Evolutionary conservation across 2,113 vertebrate genomes (phyloP).

Genomic region (Fulmarus glacialis): DNA sequence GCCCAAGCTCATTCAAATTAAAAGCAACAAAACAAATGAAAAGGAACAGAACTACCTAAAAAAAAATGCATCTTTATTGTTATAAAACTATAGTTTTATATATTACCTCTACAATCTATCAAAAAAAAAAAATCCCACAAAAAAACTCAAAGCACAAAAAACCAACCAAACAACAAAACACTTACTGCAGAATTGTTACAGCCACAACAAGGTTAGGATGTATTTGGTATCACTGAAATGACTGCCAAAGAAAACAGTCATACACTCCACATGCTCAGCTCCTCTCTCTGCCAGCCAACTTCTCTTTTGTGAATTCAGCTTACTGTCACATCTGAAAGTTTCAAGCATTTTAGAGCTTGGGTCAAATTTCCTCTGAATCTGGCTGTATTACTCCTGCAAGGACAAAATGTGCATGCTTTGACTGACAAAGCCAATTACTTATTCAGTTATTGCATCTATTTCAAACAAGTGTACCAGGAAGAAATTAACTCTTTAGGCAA

Average conservation of each 20-base stretch:
- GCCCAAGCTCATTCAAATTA: not conserved
- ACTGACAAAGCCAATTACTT: not conserved
- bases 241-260: not conserved
- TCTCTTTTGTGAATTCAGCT: not conserved
- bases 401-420: not conserved
- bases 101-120: not conserved
- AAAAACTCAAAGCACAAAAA: too few species aligned
- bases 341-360: not conserved
- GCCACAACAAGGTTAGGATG: not conserved
- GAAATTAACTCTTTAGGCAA: not conserved
- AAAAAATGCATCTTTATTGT: not conserved
- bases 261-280: fast-evolving
- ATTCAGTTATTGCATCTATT: not conserved
- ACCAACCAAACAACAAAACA: too few species aligned
- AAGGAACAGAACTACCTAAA: not conserved
- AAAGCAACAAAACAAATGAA: not conserved
- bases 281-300: not conserved
- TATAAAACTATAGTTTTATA: not conserved
- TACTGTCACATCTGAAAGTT: not conserved
- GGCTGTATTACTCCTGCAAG: not conserved
- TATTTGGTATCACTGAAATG: not conserved
- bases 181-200: not conserved
- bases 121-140: not conserved
- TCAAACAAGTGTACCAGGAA: not conserved
- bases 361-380: not conserved